phyloP scores from a whole-genome alignment of 2,797 vertebrate species.

The Ctenopoma kingsleyae region DNA sequence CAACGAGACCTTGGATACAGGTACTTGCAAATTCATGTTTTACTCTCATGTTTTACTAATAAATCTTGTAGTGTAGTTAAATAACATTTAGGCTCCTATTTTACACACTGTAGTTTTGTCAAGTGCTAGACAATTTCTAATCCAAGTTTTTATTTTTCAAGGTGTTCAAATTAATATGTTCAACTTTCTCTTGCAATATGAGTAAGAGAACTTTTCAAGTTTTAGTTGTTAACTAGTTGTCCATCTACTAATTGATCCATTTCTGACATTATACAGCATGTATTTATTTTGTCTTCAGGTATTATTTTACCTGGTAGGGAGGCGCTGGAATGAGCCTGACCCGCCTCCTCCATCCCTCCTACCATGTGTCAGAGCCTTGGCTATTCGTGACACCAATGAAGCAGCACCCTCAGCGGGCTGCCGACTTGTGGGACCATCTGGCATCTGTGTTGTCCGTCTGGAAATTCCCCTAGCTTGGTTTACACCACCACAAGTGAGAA shows the following conservation, averaged over 20 bases:
- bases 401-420: constrained; percentile 87
- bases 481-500: constrained; percentile 84
- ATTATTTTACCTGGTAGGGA: constrained; percentile 91
- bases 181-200: neutral
- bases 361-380: constrained; percentile 91
- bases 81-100: neutral
- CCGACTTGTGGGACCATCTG: constrained; percentile 86
- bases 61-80: neutral
- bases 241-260: neutral
- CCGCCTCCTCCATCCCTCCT: constrained; percentile 77
- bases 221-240: neutral
- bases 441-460: constrained; percentile 94
- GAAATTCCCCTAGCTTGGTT: constrained; percentile 93
- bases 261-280: neutral
- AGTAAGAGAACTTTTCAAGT: neutral
- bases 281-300: constrained; percentile 75
- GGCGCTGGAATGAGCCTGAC: constrained; percentile 88
- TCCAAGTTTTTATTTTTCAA: neutral
- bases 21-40: constrained; percentile 35
- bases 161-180: neutral
- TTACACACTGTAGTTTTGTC: neutral
- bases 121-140: no score
- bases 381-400: constrained; percentile 88
- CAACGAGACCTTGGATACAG: constrained; percentile 90
- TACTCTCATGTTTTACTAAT: neutral